phyloP scores from a whole-genome alignment of 2,113 vertebrate species.

The Chloropsis hardwickii region DNA sequence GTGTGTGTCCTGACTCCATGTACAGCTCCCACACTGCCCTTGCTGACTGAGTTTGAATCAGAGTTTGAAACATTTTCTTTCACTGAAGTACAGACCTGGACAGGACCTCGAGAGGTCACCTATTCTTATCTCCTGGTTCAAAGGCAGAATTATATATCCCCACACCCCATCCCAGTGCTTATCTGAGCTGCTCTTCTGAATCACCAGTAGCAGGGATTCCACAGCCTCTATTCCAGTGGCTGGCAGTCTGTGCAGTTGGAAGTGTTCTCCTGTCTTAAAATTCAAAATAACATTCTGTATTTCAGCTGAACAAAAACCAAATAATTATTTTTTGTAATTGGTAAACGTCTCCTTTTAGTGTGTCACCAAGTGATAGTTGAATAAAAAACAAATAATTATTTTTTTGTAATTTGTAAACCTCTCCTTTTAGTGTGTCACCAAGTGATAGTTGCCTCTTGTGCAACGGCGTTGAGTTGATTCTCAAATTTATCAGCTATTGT shows the following conservation, averaged over 20 bases:
- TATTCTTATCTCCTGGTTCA: neutral
- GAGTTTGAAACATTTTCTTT: neutral
- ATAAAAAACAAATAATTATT: neutral
- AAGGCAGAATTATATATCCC: neutral
- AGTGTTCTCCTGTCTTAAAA: neutral
- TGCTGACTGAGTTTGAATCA: neutral
- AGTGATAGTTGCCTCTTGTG: neutral
- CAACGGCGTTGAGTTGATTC: neutral
- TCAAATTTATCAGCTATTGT: neutral
- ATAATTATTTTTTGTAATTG: neutral
- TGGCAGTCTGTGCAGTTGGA: neutral
- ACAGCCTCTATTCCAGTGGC: neutral
- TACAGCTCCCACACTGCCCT: neutral
- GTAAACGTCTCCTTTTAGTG: neutral
- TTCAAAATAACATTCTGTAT: neutral
- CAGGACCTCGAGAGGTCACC: neutral
- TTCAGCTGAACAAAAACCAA: neutral
- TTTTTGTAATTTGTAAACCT: neutral
- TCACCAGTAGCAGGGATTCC: neutral
- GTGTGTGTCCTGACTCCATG: accelerated
- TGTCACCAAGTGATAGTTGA: neutral
- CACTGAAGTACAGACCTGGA: neutral
- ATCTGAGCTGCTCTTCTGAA: neutral
- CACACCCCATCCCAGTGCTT: neutral
- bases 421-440: neutral